phyloP scores from a whole-genome alignment of 2,797 vertebrate species.

The Threskiornis aethiopicus region DNA sequence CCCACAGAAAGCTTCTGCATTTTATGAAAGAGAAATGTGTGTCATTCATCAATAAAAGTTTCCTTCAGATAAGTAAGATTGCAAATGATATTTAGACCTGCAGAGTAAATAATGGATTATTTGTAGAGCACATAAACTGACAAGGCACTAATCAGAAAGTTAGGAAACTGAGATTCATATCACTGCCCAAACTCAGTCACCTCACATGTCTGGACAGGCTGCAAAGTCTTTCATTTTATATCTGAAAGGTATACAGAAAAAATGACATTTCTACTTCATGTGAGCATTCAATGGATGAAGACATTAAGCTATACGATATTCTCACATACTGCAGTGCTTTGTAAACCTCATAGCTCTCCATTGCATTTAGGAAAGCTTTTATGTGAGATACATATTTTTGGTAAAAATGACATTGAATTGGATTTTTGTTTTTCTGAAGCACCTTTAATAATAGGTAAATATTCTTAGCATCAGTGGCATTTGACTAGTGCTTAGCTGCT shows the following conservation, averaged over 20 bases:
- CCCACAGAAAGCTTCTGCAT: neutral
- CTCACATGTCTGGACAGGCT: neutral
- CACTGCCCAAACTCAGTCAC: neutral
- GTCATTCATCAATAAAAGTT: neutral
- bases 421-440: neutral
- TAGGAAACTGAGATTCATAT: neutral
- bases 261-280: neutral
- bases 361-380: neutral
- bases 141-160: neutral
- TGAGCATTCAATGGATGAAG: neutral
- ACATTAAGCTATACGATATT: neutral
- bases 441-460: neutral
- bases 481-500: neutral
- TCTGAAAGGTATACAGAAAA: neutral
- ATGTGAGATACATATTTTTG: neutral
- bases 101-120: neutral
- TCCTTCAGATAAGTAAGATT: neutral
- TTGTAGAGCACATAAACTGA: neutral
- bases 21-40: neutral
- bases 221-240: neutral
- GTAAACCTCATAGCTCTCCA: neutral
- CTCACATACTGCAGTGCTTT: neutral
- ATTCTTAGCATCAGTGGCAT: neutral
- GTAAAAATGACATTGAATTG: neutral
- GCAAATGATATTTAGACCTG: neutral